A percentile compares a stretch with the other conserved stretches of the same genome.
Evolutionary conservation across 1,140 invertebrate species (phyloP).

Genomic region (Hormaphis cornu): DNA sequence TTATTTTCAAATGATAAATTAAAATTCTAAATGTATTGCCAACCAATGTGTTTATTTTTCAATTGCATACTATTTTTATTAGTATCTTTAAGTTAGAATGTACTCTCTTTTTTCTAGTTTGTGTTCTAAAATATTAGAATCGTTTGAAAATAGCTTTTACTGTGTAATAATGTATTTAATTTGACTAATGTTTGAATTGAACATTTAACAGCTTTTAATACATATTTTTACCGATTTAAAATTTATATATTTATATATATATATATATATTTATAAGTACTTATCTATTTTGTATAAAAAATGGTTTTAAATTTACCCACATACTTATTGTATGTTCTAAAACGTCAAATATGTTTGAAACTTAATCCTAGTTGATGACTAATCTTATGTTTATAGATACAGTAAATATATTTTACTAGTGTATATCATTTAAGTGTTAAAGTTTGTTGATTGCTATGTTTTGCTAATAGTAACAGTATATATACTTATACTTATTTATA

Average conservation of each 20-base stretch:
- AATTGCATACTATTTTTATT: background rate
- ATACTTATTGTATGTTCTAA: background rate
- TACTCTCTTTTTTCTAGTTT: background rate
- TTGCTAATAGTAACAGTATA: background rate
- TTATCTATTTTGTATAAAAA: background rate
- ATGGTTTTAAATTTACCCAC: background rate
- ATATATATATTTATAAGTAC: background rate
- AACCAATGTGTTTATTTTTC: constrained; percentile 2
- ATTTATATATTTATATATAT: background rate
- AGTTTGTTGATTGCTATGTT: constrained; percentile 20
- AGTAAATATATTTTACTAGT: background rate
- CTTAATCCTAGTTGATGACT: background rate
- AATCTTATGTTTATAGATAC: background rate
- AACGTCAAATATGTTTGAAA: background rate
- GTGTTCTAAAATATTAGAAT: background rate
- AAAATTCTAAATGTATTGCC: background rate
- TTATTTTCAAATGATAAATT: background rate
- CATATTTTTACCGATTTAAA: background rate
- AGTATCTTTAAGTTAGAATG: background rate
- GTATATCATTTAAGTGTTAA: constrained; percentile 22
- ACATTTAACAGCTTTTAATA: background rate
- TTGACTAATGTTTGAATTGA: background rate
- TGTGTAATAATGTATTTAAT: background rate
- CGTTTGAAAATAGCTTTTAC: background rate
- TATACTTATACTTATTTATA: background rate